A percentile compares a stretch with the other conserved stretches of the same genome.
phyloP scores from a whole-genome alignment of 2,888 invertebrate genomes.

The Tortricodes alternella region DNA sequence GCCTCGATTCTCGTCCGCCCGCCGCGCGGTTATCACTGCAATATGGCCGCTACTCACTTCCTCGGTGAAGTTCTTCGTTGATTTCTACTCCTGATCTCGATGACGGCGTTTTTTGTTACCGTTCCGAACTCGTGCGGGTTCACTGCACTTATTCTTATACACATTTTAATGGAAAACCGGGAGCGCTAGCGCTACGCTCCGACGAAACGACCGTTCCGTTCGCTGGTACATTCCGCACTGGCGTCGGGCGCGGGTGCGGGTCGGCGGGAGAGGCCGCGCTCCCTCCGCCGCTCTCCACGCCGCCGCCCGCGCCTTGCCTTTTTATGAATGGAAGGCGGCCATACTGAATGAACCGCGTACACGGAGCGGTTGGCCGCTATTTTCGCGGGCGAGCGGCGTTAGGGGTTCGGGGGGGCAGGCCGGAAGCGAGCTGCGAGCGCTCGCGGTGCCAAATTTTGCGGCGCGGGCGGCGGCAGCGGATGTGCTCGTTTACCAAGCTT shows the following conservation, averaged over 20 bases:
- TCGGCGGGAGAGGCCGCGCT: constrained; percentile 75
- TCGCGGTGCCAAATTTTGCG: constrained; percentile 82
- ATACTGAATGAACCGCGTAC: constrained; percentile 87
- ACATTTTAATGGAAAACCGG: constrained; percentile 83
- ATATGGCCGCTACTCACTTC: constrained; percentile 84
- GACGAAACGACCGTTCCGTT: constrained; percentile 84
- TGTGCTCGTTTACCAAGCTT: constrained; percentile 82
- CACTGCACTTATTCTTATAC: constrained; percentile 83
- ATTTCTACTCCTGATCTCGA: constrained; percentile 82
- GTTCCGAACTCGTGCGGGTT: constrained; percentile 83
- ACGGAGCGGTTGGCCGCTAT: constrained; percentile 82
- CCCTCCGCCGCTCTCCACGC: constrained; percentile 77
- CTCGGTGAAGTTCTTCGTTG: constrained; percentile 83
- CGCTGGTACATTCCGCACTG: constrained; percentile 82
- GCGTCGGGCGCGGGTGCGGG: constrained; percentile 78
- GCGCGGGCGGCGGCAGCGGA: constrained; percentile 81
- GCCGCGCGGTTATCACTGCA: constrained; percentile 83
- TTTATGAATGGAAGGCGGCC: constrained; percentile 89
- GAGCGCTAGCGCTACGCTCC: constrained; percentile 83
- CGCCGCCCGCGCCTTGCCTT: constrained; percentile 81
- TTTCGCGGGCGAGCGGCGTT: constrained; percentile 75
- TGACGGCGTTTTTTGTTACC: constrained; percentile 79
- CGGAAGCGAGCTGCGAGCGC: constrained; percentile 80
- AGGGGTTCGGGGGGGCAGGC: constrained; percentile 75
- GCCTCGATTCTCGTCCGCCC: constrained; percentile 83